Evolutionary conservation across 1,140 invertebrate species (phyloP), one percentile per base, ranked within the genome.

Genomic region (Zaprionus lachaisei): DNA sequence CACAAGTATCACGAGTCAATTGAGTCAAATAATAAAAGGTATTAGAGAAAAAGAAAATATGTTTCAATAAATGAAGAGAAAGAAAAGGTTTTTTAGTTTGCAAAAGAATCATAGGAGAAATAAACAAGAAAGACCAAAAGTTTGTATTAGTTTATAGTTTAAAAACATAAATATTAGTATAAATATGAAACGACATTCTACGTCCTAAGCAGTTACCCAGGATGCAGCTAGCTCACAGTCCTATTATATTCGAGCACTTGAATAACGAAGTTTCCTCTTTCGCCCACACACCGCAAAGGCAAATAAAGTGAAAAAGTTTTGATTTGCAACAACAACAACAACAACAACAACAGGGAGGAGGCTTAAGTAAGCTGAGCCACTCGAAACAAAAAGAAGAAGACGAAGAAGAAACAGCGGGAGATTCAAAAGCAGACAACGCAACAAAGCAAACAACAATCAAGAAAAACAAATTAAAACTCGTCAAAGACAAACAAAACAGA

Each of bases 401-500:
- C 28, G 15, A 44, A 28, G 49, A 7, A 47, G n/a, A 15, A 37
- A 17, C 4, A 64, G 17, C 7, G 14, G 41, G 56, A 55, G 17
- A 57, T 31, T 54, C 1, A 51, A 17, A 26, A 17, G 11, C 47
- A 66, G 24, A 65, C 63, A 66, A 73, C 56, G 49, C 28, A 47
- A 28, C 26, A 64, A 75, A 51, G n/a, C 67, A 71, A 75, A 75
- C 72, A 75, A 68, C 72, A 75, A 75, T 75, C 72, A 75, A 54
- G 67, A 58, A 55, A 76, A 72, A 72, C 73, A 76, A 76, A 76
- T 76, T 72, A 72, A 72, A 72, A 47, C 55, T 66, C 68, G 61
- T 72, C 62, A 72, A 76, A 76, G 61, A 47, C 57, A 72, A 76
- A 71, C 72, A 75, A 58, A 60, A 71, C n/a, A 56, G 44, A 57